Evolutionary conservation across 2,888 invertebrate species (phyloP).

Genomic region (Eulithis prunata): DNA sequence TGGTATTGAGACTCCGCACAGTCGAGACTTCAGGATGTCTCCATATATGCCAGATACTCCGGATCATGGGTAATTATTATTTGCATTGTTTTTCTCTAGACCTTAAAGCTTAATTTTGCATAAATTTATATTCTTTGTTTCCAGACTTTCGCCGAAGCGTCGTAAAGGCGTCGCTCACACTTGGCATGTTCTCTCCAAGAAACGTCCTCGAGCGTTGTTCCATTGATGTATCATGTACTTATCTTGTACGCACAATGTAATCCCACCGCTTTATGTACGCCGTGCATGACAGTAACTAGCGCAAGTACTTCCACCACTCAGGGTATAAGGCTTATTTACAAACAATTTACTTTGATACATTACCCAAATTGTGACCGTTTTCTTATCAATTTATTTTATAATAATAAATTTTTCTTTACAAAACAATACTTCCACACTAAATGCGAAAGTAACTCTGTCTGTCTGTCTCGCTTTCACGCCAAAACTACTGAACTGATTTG

Average conservation of each 20-base stretch:
- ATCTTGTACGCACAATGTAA: conserved; percentile 50
- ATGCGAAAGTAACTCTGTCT: too few relatives aligned
- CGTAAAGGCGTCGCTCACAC: conserved; percentile 74
- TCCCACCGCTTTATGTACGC: conserved; percentile 70
- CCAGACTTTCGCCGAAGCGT: conserved; percentile 73
- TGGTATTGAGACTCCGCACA: conserved; percentile 88
- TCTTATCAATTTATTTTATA: too few relatives aligned
- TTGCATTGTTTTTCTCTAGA: too few relatives aligned
- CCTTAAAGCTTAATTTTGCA: too few relatives aligned
- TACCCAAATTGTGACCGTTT: too few relatives aligned
- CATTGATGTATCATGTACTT: conserved; percentile 51
- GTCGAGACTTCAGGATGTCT: conserved; percentile 78
- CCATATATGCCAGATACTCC: conserved; percentile 83
- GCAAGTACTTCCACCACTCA: conserved; percentile 2
- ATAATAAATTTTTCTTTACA: too few relatives aligned
- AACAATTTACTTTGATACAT: too few relatives aligned
- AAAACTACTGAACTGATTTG: too few relatives aligned
- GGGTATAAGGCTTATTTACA: too few relatives aligned
- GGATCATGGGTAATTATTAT: conserved; percentile 70
- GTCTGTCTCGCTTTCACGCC: too few relatives aligned
- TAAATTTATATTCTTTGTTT: conserved; percentile 37
- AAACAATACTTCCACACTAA: too few relatives aligned
- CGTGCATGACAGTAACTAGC: conserved; percentile 13
- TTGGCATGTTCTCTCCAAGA: conserved; percentile 76
- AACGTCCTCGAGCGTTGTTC: conserved; percentile 74